These are phyloP conservation scores for Caenorhabditis imperialis DNA, from an alignment of 2,888 invertebrate genomes.

Conservation along the genomic window DNA sequence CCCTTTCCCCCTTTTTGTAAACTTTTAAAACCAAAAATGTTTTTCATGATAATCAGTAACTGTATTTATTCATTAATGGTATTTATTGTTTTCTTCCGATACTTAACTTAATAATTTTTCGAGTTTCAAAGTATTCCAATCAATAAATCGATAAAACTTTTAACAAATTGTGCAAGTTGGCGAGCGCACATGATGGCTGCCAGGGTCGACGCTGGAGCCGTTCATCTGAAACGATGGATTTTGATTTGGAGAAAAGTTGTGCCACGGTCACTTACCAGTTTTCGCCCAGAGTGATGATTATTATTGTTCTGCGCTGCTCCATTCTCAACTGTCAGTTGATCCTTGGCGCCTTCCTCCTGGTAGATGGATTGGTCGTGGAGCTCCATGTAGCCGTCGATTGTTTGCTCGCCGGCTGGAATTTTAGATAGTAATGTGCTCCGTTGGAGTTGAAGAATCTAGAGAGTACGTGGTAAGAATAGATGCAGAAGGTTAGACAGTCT, in stretches of 20 bases:
- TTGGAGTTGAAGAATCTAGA: too few species aligned
- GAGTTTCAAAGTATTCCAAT: background rate
- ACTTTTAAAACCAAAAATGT: background rate
- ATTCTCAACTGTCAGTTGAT: slow-evolving; percentile 16
- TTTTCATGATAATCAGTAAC: too few species aligned
- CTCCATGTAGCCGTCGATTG: slow-evolving; percentile 76
- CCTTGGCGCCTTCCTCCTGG: slow-evolving; percentile 53
- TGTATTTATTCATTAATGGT: background rate
- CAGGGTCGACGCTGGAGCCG: slow-evolving; percentile 51
- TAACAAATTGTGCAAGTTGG: slow-evolving; percentile 52
- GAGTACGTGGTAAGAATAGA: too few species aligned
- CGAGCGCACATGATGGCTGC: slow-evolving; percentile 49
- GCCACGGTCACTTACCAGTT: slow-evolving; percentile 9
- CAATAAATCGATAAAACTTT: slow-evolving; percentile 7
- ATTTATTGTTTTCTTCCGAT: slow-evolving; percentile 6
- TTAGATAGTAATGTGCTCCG: too few species aligned
- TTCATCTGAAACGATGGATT: slow-evolving; percentile 32
- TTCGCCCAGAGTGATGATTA: slow-evolving; percentile 37
- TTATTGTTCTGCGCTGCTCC: slow-evolving; percentile 10
- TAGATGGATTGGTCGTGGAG: slow-evolving; percentile 68
- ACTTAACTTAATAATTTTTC: background rate
- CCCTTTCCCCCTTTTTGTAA: slow-evolving; percentile 5
- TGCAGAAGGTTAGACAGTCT: too few species aligned
- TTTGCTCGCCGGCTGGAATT: slow-evolving; percentile 68
- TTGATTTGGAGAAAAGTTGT: background rate